phyloP scores from a whole-genome alignment of 2,797 vertebrate species.

The Anabas testudineus region DNA sequence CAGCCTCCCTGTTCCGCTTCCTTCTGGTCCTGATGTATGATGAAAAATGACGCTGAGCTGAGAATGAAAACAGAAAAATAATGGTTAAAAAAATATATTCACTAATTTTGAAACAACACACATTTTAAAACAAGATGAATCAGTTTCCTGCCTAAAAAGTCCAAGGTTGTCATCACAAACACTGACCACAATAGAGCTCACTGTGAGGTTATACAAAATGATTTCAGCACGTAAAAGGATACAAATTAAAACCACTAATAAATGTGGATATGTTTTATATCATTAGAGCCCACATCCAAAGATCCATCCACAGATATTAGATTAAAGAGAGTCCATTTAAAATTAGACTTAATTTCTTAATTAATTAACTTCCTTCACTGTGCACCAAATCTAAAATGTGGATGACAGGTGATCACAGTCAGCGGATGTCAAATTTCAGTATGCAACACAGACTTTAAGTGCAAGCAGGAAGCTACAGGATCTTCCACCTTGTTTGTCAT shows the following conservation, averaged over 20 bases:
- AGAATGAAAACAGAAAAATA: not conserved
- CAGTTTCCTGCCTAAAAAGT: not conserved
- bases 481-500: constrained; percentile 23
- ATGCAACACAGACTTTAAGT: no score
- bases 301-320: no score
- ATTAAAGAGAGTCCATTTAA: no score
- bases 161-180: not conserved
- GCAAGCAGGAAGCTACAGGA: not conserved
- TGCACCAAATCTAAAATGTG: no score
- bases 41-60: constrained; percentile 31
- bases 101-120: no score
- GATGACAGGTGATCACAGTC: no score
- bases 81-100: no score
- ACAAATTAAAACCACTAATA: constrained; percentile 14
- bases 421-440: no score
- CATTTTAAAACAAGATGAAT: not conserved
- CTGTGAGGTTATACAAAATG: not conserved
- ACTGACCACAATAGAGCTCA: not conserved
- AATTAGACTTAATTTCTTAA: no score
- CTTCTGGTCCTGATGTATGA: constrained; percentile 14
- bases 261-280: constrained; percentile 18
- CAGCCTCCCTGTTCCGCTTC: constrained; percentile 15
- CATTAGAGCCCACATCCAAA: no score
- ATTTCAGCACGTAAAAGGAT: not conserved
- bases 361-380: no score